Percentiles rank a stretch among this genome's conserved stretches.
Evolutionary conservation across 2,888 invertebrate species (phyloP).

Genomic region (Atethmia centrago): DNA sequence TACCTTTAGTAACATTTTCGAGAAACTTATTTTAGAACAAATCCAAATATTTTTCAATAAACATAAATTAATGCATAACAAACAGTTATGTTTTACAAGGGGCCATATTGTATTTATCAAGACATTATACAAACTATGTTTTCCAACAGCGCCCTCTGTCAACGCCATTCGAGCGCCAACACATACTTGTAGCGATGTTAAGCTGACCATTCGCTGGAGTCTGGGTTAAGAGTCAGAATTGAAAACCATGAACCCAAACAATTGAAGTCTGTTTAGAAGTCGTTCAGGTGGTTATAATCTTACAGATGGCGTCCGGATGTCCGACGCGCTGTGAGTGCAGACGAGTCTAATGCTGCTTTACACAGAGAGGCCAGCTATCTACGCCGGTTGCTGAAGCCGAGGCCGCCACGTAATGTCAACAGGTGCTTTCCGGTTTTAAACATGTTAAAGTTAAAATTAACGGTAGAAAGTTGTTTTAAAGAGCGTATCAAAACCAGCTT

Average conservation of each 20-base stretch:
- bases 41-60: too few relatives aligned
- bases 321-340: conserved; percentile 84
- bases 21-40: too few relatives aligned
- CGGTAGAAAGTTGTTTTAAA: background rate
- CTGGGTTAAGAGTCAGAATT: too few relatives aligned
- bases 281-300: background rate
- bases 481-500: background rate
- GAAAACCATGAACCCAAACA: background rate
- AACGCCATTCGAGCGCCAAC: too few relatives aligned
- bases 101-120: too few relatives aligned
- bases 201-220: background rate
- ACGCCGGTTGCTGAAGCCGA: conserved; percentile 76
- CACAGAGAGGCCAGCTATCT: conserved; percentile 81
- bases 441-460: background rate
- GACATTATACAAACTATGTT: too few relatives aligned
- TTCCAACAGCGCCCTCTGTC: too few relatives aligned
- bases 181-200: background rate
- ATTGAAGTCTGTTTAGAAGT: background rate
- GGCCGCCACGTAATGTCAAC: conserved; percentile 77
- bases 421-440: conserved; percentile 68
- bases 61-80: too few relatives aligned
- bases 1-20: too few relatives aligned
- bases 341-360: conserved; percentile 79
- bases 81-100: too few relatives aligned
- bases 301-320: conserved; percentile 81